Conservation (phyloP, 92 coral and sea anemone species). For the Porites lobata region DNA sequence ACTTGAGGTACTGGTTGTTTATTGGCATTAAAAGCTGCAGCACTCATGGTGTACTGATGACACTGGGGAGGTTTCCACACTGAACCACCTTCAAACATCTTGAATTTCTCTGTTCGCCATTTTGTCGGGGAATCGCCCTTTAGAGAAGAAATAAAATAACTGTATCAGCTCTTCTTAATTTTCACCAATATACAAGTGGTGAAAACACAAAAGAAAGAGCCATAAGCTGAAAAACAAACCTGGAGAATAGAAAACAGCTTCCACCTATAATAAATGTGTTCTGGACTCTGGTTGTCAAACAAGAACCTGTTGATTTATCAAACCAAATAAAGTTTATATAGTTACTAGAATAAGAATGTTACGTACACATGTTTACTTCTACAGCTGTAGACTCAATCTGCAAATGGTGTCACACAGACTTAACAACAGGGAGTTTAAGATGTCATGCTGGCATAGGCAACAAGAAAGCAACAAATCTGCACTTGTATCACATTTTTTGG, state of each 20-base stretch:
- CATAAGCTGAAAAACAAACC: conserved; percentile 51
- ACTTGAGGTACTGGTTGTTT: conserved; percentile 56
- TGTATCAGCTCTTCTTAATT: no score
- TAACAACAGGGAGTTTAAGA: not conserved
- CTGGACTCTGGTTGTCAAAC: conserved; percentile 96
- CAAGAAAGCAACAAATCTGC: no score
- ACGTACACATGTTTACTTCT: not conserved
- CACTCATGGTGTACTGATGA: conserved; percentile 68
- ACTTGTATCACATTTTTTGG: no score
- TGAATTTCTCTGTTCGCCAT: conserved; percentile 94
- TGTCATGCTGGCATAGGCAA: no score
- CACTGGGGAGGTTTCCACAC: conserved; percentile 96
- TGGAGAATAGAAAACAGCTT: conserved; percentile 94
- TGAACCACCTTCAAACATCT: conserved; percentile 91
- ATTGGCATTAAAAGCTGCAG: conserved; percentile 50
- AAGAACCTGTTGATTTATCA: conserved; percentile 70
- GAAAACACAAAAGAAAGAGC: not conserved
- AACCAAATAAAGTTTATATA: not conserved
- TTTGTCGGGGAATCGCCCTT: conserved; percentile 98
- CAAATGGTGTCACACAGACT: not conserved
- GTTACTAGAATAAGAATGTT: not conserved
- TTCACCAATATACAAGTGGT: not conserved
- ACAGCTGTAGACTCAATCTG: not conserved
- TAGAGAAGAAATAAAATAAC: not conserved
- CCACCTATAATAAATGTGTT: conserved; percentile 96